A percentile compares a stretch with the other conserved stretches of the same genome.
phyloP scores from a whole-genome alignment of 2,113 vertebrate genomes.

The Microcebus ravelobensis region DNA sequence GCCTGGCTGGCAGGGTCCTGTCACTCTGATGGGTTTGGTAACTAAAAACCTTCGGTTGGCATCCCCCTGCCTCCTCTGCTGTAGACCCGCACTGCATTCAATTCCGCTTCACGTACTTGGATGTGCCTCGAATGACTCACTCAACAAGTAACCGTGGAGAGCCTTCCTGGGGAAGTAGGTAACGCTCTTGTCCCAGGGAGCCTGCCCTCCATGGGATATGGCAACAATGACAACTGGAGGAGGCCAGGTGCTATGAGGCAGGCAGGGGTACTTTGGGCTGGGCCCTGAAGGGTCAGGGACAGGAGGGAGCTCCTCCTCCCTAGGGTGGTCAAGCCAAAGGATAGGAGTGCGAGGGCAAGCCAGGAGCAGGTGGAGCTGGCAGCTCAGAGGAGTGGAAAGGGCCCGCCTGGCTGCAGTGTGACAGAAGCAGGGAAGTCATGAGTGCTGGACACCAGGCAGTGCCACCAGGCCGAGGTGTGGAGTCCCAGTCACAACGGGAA shows the following conservation, averaged over 20 bases:
- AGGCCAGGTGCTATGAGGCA: background rate
- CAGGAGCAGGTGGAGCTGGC: background rate
- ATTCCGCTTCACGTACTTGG: background rate
- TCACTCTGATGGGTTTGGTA: background rate
- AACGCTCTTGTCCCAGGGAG: background rate
- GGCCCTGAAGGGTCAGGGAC: background rate
- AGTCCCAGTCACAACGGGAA: background rate
- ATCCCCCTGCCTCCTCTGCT: background rate
- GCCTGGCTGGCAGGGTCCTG: accelerated
- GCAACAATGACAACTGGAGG: background rate
- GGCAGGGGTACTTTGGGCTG: background rate
- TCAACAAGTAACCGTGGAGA: background rate
- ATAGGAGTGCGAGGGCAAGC: background rate
- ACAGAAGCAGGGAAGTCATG: background rate
- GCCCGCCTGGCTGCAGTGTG: accelerated
- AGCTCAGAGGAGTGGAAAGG: background rate
- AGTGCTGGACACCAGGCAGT: background rate
- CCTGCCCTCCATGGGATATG: background rate
- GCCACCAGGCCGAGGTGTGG: background rate
- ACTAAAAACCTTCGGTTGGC: background rate
- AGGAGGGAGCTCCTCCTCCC: background rate
- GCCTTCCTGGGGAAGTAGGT: background rate
- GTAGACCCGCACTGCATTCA: too few relatives aligned
- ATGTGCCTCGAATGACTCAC: background rate
- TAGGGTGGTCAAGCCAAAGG: background rate